Percentiles rank a stretch among this genome's conserved stretches.
These are phyloP conservation scores for Nylanderia fulva DNA, from an alignment of 1,140 invertebrate genomes.

Conservation along the genomic window DNA sequence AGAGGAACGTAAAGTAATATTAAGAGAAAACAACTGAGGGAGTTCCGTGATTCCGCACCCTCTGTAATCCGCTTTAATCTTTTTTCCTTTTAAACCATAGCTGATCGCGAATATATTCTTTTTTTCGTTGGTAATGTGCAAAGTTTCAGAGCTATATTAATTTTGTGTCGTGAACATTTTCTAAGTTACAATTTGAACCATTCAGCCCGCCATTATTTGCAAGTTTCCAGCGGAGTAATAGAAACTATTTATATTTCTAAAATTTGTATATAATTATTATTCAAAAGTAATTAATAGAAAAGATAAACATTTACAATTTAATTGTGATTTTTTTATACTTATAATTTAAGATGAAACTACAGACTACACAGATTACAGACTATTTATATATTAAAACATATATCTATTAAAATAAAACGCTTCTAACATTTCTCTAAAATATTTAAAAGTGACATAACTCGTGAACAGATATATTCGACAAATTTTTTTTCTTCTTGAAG, in stretches of 20 bases:
- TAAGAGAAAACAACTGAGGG: constrained; percentile 58
- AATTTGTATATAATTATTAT: not conserved
- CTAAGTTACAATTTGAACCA: not conserved
- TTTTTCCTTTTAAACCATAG: not conserved
- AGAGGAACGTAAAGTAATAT: constrained; percentile 65
- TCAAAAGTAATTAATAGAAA: not conserved
- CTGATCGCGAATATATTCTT: not conserved
- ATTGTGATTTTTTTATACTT: not conserved
- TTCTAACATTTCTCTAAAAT: not conserved
- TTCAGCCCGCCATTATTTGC: not conserved
- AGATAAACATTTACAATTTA: not conserved
- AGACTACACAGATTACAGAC: too few relatives aligned
- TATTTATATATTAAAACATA: constrained; percentile 6
- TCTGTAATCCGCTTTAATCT: constrained; percentile 62
- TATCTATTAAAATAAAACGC: not conserved
- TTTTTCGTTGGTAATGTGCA: constrained; percentile 1
- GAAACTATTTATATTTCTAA: not conserved
- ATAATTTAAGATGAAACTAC: not conserved
- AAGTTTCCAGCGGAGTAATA: not conserved
- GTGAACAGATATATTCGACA: not conserved
- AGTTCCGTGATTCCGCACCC: constrained; percentile 46
- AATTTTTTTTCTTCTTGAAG: not conserved
- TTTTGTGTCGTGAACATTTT: not conserved
- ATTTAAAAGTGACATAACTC: not conserved
- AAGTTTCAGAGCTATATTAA: not conserved